A percentile compares a stretch with the other conserved stretches of the same genome.
Evolutionary conservation across 2,797 vertebrate genomes (phyloP).

Genomic region (Otolemur crassicaudatus): DNA sequence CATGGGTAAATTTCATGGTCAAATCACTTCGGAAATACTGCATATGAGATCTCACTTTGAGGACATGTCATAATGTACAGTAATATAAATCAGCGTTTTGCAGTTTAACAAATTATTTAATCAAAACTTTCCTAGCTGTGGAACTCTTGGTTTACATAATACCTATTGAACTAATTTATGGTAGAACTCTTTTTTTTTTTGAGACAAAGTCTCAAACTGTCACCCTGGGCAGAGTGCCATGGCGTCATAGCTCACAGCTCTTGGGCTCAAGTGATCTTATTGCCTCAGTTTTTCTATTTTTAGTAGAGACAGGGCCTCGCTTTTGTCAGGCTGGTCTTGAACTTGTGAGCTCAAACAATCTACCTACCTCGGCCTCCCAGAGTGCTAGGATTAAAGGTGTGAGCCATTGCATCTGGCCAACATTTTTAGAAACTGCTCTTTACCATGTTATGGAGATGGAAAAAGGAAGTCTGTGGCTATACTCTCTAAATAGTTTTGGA

Average conservation of each 20-base stretch:
- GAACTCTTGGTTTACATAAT: not conserved
- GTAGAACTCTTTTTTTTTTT: not conserved
- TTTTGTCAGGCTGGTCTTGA: too few species aligned
- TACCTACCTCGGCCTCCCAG: too few species aligned
- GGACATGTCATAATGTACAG: not conserved
- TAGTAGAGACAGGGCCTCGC: too few species aligned
- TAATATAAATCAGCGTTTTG: not conserved
- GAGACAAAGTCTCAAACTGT: too few species aligned
- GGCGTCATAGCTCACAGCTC: too few species aligned
- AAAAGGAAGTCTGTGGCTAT: slow-evolving; percentile 2
- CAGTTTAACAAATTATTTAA: slow-evolving; percentile 21
- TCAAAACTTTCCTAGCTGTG: not conserved
- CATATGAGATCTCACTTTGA: not conserved
- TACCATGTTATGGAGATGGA: slow-evolving; percentile 10
- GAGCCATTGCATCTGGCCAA: too few species aligned
- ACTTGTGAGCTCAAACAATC: too few species aligned
- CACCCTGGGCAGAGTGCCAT: too few species aligned
- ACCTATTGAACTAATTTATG: not conserved
- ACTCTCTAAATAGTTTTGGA: slow-evolving; percentile 6
- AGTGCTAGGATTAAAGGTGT: too few species aligned
- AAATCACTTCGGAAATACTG: slow-evolving; percentile 22
- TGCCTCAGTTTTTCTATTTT: too few species aligned
- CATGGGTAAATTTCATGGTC: not conserved
- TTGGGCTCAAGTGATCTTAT: too few species aligned
- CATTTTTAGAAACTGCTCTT: slow-evolving; percentile 40